Base-by-base conservation (phyloP, 2,113 vertebrate genomes). In the Leucopternis melanops region DNA sequence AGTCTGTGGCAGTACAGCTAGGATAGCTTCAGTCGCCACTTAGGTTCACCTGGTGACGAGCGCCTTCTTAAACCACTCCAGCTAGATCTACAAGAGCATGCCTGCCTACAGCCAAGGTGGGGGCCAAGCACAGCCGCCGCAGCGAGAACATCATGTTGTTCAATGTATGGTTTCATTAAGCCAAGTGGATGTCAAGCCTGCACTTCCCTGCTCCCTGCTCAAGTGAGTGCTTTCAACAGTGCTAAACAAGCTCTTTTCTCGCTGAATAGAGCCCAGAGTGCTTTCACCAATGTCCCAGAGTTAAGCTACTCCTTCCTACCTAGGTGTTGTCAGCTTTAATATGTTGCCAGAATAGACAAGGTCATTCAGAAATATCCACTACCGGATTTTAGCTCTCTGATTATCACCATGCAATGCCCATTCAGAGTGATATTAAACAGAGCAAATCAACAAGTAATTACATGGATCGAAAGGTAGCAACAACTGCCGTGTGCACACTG, bases 361-460 rank as follows among this genome's bases (percentile, higher is more conserved):
- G n/a, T 90, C 62, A 59, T 86, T 88, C 59, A 63, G 81, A 90
- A 96, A 83, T 25, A 80, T 11, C 82, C 69, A 55, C 70, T 65
- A 52, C 69, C 0, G 0, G 73, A 89, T 89, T 91, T 92, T 27
- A 94, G 59, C 47, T 82, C 67, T 65, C 70, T 26, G 55, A 85
- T 93, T 88, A 90, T 73, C 78, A 87, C 86, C 91, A 88, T 92
- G 95, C 87, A 95, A 89, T 61, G 74, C 71, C 75, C 73, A 54
- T 89, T 93, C 86, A 79, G 89, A 94, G 74, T 69, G 67, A 84
- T 29, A 81, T 42, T 75, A 86, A 74, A 81, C 25, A 92, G 69
- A 92, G 72, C 57, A 94, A 94, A 96, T 95, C 91, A 96, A 91
- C 21, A 14, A 55, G 81, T 32, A 95, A 96, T 95, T 91, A 93